A percentile compares a stretch with the other conserved stretches of the same genome.
Conservation (phyloP, 2,113 vertebrate genomes). For the Semnornis frantzii region DNA sequence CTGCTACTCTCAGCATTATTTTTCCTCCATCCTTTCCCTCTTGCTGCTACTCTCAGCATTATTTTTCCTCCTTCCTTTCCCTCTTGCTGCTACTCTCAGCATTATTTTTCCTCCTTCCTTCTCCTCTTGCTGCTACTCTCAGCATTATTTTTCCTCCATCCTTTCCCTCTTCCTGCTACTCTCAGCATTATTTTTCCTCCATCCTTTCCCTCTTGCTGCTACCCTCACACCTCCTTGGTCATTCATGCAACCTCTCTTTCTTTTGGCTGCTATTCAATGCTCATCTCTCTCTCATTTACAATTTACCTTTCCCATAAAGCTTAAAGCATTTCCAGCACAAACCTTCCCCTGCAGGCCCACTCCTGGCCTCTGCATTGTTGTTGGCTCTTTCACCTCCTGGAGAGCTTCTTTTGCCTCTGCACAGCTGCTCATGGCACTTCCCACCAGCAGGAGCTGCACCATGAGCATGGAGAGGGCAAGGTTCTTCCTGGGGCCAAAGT, state of each 20-base stretch:
- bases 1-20: background rate
- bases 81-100: background rate
- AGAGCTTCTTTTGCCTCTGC: background rate
- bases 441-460: background rate
- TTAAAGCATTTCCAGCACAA: background rate
- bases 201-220: background rate
- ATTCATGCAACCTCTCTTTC: background rate
- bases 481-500: background rate
- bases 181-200: background rate
- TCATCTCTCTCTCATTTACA: background rate
- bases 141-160: background rate
- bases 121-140: background rate
- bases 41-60: background rate
- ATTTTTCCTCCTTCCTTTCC: too few species aligned
- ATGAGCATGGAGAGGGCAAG: background rate
- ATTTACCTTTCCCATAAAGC: background rate
- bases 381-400: background rate
- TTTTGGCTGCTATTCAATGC: background rate
- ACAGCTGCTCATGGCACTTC: background rate
- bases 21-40: too few species aligned
- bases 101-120: too few species aligned
- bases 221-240: background rate
- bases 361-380: background rate
- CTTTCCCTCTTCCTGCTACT: background rate
- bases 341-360: background rate